These are phyloP conservation scores for Anthoptus insignis DNA, from an alignment of 2,888 invertebrate species.

Conservation along the genomic window DNA sequence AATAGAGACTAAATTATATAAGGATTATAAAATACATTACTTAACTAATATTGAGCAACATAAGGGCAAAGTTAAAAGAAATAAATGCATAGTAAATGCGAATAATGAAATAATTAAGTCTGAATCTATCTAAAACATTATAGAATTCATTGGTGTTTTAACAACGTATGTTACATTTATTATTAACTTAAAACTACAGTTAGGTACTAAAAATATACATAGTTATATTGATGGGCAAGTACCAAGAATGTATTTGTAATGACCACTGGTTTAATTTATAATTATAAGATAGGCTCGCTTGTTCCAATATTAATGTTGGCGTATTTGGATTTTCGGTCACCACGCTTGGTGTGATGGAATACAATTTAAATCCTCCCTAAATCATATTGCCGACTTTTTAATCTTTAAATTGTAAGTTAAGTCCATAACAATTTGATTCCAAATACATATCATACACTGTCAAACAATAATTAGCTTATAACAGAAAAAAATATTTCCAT, in stretches of 20 bases:
- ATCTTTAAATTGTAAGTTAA: too few species aligned
- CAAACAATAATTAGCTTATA: too few species aligned
- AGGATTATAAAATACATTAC: constrained; percentile 48
- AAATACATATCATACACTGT: too few species aligned
- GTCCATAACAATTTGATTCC: too few species aligned
- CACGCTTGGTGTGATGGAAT: too few species aligned
- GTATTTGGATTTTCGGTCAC: too few species aligned
- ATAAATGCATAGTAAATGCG: constrained; percentile 68
- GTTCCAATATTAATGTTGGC: not conserved
- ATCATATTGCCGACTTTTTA: too few species aligned
- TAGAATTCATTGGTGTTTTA: constrained; percentile 75
- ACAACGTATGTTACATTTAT: constrained; percentile 48
- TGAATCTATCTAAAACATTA: constrained; percentile 57
- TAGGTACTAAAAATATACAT: constrained; percentile 20
- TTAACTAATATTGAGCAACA: constrained; percentile 71
- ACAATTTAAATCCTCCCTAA: too few species aligned
- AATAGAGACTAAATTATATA: too few species aligned
- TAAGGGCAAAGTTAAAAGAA: constrained; percentile 51
- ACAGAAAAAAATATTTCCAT: too few species aligned
- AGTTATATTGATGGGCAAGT: constrained; percentile 13
- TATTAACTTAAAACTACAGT: constrained; percentile 19
- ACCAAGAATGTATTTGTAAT: not conserved
- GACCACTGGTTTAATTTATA: not conserved
- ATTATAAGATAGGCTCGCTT: not conserved
- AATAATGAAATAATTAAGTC: constrained; percentile 50